Evolutionary conservation across 2,888 invertebrate genomes (phyloP), one percentile per base, ranked within the genome.

Genomic region (Tetanocera ferruginea): DNA sequence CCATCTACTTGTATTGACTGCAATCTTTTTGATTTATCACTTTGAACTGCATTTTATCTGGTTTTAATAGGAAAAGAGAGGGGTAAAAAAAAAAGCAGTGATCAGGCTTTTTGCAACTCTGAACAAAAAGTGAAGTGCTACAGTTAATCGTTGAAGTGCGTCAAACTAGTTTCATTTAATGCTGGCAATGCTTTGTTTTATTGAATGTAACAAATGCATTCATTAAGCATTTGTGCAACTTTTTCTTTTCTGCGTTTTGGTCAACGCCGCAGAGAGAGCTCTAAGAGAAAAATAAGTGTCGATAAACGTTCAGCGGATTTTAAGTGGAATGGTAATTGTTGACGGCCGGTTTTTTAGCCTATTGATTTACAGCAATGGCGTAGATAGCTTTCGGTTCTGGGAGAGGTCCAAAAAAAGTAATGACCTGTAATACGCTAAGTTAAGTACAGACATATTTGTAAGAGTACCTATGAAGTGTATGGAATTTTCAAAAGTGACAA

Each of bases 21-120:
- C 64, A 66, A 66, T 66, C 64, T 34, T 17, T 19, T 34, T 66
- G 37, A 66, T 66, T 66, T 66, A 66, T 66, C 17, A 17, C 17
- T 31, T 11, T 64, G 34, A 31, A 64, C 34, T 64, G 34, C 34
- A 34, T 28, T 34, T 66, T n/a, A n/a, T 66, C 11, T 66, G 37
- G 31, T 64, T 11, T 9, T 25, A 25, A 6, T 31, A 14, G 64
- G 1, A 23, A 23, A 23, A 8, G 34, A n/a, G 17, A 19, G 25
- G 28, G 6, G 37, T 17, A 17, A 6, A 34, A n/a, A 60, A 43
- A 43, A 43, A n/a, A n/a, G n/a, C n/a, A n/a, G 23, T 28, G 60
- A 60, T 43, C 43, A 1, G 3, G 3, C 43, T 43, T 66, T 31
- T 66, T 28, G 64, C 64, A 66, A 37, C n/a, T 37, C 28, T 37